Percentiles rank a stretch among this genome's conserved stretches.
Conservation (phyloP, 1,140 invertebrate genomes). For the Drosophila nigromelanica region DNA sequence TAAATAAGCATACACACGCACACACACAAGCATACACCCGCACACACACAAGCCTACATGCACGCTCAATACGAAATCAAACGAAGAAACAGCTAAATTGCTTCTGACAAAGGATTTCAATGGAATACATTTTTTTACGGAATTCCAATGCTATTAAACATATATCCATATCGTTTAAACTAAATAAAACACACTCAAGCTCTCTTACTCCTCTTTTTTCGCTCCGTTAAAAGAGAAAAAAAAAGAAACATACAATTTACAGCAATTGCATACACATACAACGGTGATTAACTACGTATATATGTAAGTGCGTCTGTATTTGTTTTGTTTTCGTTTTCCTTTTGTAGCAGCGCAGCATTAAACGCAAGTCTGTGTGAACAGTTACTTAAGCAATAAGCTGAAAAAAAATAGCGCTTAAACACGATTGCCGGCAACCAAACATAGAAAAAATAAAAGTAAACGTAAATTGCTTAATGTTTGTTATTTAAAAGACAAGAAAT, state of each 20-base stretch:
- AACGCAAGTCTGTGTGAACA: conserved; percentile 9
- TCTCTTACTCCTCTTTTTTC: too few relatives aligned
- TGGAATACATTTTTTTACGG: too few relatives aligned
- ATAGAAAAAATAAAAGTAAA: conserved; percentile 5
- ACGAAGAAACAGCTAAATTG: conserved; percentile 1
- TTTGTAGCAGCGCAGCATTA: conserved; percentile 1
- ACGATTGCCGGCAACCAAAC: conserved; percentile 21
- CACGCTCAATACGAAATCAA: conserved; percentile 16
- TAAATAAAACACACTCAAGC: too few relatives aligned
- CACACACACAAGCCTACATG: too few relatives aligned
- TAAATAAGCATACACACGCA: background rate
- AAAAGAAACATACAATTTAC: conserved; percentile 2
- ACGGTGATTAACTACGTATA: conserved; percentile 10
- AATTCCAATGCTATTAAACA: too few relatives aligned
- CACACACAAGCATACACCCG: background rate
- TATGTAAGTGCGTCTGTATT: conserved; percentile 5
- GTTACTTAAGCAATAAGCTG: background rate
- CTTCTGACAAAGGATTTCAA: too few relatives aligned
- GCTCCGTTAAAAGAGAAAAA: too few relatives aligned
- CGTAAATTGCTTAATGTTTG: conserved; percentile 11
- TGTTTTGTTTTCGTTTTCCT: conserved; percentile 41
- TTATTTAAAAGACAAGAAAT: conserved; percentile 4
- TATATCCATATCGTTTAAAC: too few relatives aligned
- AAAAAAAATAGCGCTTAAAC: background rate
- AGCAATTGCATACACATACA: conserved; percentile 9